phyloP scores from a whole-genome alignment of 2,113 vertebrate genomes.

The Petroica traversi region DNA sequence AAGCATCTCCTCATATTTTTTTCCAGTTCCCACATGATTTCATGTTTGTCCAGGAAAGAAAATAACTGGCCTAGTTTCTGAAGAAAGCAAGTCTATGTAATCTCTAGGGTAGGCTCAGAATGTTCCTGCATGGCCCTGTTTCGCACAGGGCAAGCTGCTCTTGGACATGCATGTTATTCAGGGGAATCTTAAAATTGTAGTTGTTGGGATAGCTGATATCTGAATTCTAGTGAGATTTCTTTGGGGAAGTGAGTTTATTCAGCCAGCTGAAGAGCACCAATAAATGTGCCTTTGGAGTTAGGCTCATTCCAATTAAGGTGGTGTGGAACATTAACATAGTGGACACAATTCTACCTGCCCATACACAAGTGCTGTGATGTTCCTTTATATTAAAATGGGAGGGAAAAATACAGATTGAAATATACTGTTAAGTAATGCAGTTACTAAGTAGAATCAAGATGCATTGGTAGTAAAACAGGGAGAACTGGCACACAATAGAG shows the following conservation, averaged over 20 bases:
- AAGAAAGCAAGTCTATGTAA: neutral
- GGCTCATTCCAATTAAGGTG: neutral
- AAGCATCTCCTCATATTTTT: neutral
- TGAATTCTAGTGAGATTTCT: neutral
- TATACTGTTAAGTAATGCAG: neutral
- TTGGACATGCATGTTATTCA: neutral
- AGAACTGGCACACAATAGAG: neutral
- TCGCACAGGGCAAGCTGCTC: neutral
- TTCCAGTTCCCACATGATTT: neutral
- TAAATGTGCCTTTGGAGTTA: neutral
- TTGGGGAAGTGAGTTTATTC: neutral
- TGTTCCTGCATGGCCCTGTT: neutral
- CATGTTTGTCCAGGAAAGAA: neutral
- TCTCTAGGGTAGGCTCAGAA: neutral
- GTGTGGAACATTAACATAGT: neutral
- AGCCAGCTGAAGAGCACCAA: neutral
- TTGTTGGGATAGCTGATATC: neutral
- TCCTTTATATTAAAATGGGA: neutral
- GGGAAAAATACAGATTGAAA: neutral
- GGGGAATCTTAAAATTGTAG: neutral
- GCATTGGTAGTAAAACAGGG: neutral
- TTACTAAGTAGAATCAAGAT: neutral
- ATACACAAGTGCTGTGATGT: neutral
- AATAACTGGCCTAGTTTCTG: neutral
- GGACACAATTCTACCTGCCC: neutral